Percentiles rank a stretch among this genome's conserved stretches.
Conservation (phyloP, 2,888 invertebrate genomes). For the Merodon equestris region DNA sequence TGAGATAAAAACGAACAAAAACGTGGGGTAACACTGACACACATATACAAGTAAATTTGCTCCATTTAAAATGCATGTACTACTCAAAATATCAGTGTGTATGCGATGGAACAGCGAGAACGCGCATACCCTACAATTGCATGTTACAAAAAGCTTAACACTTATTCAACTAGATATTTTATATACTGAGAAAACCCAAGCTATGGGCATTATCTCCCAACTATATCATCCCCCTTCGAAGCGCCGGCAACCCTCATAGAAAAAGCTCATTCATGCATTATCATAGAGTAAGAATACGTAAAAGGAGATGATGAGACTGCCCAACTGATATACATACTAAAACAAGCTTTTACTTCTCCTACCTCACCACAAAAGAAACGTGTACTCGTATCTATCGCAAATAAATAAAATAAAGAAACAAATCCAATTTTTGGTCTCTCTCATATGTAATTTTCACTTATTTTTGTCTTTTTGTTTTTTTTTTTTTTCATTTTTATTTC, state of each 20-base stretch:
- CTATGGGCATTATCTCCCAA: conserved; percentile 49
- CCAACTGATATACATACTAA: conserved; percentile 61
- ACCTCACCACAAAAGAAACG: conserved; percentile 43
- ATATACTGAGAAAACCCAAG: conserved; percentile 29
- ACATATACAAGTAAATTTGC: conserved; percentile 49
- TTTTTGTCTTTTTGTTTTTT: conserved; percentile 26
- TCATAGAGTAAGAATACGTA: conserved; percentile 1
- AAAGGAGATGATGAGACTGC: conserved; percentile 32
- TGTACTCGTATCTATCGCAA: conserved; percentile 42
- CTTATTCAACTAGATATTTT: conserved; percentile 26
- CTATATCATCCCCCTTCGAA: conserved; percentile 57
- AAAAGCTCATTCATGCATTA: conserved; percentile 37
- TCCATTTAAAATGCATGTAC: conserved; percentile 21
- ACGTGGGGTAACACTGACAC: conserved; percentile 62
- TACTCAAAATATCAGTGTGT: conserved; percentile 8
- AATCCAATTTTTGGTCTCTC: conserved; percentile 52
- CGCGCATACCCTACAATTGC: conserved; percentile 61
- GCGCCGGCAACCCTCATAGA: conserved; percentile 24
- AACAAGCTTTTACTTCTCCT: conserved; percentile 62
- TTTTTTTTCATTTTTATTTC: conserved; percentile 1
- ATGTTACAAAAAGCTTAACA: conserved; percentile 46
- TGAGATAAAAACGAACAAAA: conserved; percentile 25
- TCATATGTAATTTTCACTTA: conserved; percentile 39
- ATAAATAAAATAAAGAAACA: conserved; percentile 23
- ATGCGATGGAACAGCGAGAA: conserved; percentile 8